Conservation (phyloP, 2,888 invertebrate genomes). For the Apamea monoglypha region DNA sequence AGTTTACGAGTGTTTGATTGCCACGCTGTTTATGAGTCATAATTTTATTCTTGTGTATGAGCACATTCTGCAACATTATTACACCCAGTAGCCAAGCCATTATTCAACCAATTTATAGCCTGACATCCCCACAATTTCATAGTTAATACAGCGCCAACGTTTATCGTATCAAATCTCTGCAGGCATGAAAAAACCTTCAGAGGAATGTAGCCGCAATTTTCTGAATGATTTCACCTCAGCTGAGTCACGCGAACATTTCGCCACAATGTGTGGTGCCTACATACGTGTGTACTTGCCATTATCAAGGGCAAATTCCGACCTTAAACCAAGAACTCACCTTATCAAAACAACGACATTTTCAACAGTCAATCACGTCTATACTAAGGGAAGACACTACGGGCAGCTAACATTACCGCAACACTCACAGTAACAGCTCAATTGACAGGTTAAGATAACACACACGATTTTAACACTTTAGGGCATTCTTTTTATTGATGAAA, state of each 20-base stretch:
- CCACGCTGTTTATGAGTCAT: conserved; percentile 56
- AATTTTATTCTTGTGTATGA: conserved; percentile 41
- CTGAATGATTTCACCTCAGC: conserved; percentile 75
- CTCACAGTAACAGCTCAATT: conserved; percentile 78
- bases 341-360: conserved; percentile 81
- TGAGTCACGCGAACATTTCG: conserved; percentile 81
- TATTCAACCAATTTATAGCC: conserved; percentile 38
- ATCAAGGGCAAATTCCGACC: conserved; percentile 84
- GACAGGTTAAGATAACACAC: conserved; percentile 79
- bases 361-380: conserved; percentile 74
- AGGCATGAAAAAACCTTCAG: conserved; percentile 54
- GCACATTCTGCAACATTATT: conserved; percentile 32
- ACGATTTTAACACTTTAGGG: conserved; percentile 73
- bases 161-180: conserved; percentile 59
- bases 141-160: conserved; percentile 37
- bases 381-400: conserved; percentile 85
- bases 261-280: conserved; percentile 68
- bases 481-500: conserved; percentile 85
- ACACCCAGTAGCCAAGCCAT: conserved; percentile 40
- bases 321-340: conserved; percentile 85
- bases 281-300: conserved; percentile 73
- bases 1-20: conserved; percentile 55
- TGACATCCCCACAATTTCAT: conserved; percentile 47
- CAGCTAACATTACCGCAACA: conserved; percentile 74
- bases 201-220: conserved; percentile 73